These are phyloP conservation scores for Neria commutata DNA, from an alignment of 2,888 invertebrate genomes.

Conservation along the genomic window DNA sequence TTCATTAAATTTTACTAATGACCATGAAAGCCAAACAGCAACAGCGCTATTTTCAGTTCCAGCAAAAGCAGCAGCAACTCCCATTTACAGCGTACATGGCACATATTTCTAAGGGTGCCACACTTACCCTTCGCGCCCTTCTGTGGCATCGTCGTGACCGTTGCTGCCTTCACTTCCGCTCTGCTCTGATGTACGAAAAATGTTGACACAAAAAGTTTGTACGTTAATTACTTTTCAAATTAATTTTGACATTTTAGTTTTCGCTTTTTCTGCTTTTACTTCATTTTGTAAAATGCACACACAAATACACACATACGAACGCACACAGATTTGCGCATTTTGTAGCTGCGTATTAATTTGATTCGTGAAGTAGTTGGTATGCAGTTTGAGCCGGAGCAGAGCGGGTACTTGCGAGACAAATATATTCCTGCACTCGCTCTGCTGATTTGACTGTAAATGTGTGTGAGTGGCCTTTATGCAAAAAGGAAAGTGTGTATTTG, in stretches of 20 bases:
- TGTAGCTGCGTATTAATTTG: too few species aligned
- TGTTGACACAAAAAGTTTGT: slow-evolving; percentile 43
- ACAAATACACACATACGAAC: not conserved
- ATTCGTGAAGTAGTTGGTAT: too few species aligned
- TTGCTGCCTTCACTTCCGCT: not conserved
- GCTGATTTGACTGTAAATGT: too few species aligned
- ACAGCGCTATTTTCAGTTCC: slow-evolving; percentile 2
- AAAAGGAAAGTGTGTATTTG: too few species aligned
- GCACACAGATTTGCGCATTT: too few species aligned
- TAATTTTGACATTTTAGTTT: slow-evolving; percentile 36
- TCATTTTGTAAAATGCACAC: not conserved
- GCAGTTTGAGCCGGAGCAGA: too few species aligned
- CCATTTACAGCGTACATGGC: not conserved
- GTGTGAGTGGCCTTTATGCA: too few species aligned
- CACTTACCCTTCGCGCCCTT: too few species aligned
- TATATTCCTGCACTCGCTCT: too few species aligned
- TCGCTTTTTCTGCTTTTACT: not conserved
- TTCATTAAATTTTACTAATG: slow-evolving; percentile 36
- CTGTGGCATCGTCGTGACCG: not conserved
- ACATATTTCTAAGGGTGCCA: too few species aligned
- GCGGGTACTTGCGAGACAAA: too few species aligned
- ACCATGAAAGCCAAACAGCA: slow-evolving; percentile 23
- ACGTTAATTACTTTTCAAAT: slow-evolving; percentile 45
- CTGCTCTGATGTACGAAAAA: slow-evolving; percentile 11
- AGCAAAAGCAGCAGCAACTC: not conserved